phyloP scores from a whole-genome alignment of 2,797 vertebrate species.

The Platyrinchus mystaceus region DNA sequence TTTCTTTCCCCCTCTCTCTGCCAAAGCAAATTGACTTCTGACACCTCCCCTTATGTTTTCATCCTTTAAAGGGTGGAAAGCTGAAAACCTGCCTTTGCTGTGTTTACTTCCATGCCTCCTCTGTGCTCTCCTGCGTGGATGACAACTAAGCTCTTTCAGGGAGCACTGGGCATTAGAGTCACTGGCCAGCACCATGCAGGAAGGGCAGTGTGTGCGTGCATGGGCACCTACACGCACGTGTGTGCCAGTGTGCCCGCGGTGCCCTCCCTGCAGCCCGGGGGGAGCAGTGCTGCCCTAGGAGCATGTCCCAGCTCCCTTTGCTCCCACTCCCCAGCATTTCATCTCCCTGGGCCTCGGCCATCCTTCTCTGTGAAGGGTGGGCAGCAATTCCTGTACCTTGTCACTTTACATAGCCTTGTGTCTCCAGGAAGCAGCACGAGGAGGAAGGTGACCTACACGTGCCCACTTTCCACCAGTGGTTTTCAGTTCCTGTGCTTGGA shows the following conservation, averaged over 20 bases:
- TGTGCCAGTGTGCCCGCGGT: fast-evolving
- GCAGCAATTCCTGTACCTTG: background rate
- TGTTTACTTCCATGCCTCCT: background rate
- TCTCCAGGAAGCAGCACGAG: background rate
- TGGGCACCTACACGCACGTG: fast-evolving
- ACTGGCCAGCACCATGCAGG: background rate
- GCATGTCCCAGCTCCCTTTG: background rate
- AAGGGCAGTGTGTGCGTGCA: fast-evolving
- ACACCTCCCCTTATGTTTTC: constrained; percentile 29
- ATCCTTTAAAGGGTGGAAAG: constrained; percentile 34
- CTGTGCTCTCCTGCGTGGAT: background rate
- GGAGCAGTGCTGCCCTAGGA: background rate
- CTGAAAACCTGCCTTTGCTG: background rate
- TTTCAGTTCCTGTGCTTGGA: background rate
- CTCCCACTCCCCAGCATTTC: background rate
- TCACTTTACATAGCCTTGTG: background rate
- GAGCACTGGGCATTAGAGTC: background rate
- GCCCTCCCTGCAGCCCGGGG: background rate
- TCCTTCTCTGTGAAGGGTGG: background rate
- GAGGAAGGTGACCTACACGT: background rate
- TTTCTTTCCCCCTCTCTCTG: background rate
- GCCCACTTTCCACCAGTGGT: background rate
- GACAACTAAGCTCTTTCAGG: background rate
- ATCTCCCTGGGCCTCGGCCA: background rate
- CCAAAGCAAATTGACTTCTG: constrained; percentile 58